phyloP scores from a whole-genome alignment of 2,888 invertebrate genomes.

The Selenia dentaria region DNA sequence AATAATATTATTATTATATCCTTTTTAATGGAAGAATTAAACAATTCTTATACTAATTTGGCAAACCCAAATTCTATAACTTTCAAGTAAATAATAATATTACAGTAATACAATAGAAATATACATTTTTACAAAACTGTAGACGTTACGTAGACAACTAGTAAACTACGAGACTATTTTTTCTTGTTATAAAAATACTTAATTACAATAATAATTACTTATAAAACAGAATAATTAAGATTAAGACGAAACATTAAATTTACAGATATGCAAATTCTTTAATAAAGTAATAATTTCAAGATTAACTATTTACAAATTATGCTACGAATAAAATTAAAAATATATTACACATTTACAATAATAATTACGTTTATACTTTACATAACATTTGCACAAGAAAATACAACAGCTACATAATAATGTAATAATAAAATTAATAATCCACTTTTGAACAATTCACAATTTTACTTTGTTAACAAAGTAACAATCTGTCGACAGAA shows the following conservation, averaged over 20 bases:
- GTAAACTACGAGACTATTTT: conserved; percentile 59
- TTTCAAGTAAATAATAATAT: conserved; percentile 71
- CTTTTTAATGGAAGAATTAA: conserved; percentile 79
- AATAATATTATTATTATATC: conserved; percentile 67
- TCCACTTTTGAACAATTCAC: conserved; percentile 18
- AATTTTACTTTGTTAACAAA: conserved; percentile 17
- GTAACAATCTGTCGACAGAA: conserved; percentile 4
- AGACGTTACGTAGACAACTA: conserved; percentile 60
- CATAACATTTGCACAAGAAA: conserved; percentile 37
- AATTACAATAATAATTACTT: conserved; percentile 67
- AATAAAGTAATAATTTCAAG: conserved; percentile 50
- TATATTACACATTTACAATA: conserved; percentile 73
- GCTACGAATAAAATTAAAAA: conserved; percentile 54
- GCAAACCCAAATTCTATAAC: conserved; percentile 78
- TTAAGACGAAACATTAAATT: conserved; percentile 36
- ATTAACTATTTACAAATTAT: conserved; percentile 67
- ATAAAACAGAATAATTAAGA: conserved; percentile 41
- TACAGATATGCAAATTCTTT: conserved; percentile 71
- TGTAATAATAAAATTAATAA: conserved; percentile 5
- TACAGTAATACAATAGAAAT: conserved; percentile 74
- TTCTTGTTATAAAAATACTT: conserved; percentile 71
- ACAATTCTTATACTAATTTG: conserved; percentile 80
- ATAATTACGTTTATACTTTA: conserved; percentile 38
- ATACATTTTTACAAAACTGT: conserved; percentile 81
- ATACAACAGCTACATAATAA: conserved; percentile 33